These are phyloP conservation scores for Brienomyrus longianalis DNA, from an alignment of 2,113 vertebrate genomes.

Conservation along the genomic window DNA sequence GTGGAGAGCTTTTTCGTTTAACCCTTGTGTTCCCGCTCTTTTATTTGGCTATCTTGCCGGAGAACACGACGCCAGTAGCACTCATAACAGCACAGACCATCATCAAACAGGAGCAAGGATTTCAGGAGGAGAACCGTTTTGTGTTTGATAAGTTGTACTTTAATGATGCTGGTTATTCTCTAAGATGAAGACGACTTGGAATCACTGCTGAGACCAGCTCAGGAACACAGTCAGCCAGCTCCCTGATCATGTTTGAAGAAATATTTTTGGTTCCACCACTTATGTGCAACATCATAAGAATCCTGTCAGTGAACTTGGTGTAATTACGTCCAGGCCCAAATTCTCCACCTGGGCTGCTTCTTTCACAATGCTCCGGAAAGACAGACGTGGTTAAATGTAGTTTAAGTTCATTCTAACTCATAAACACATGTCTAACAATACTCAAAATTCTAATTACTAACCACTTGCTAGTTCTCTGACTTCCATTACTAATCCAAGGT, in stretches of 20 bases:
- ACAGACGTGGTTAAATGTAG: not conserved
- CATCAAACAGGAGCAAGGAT: not conserved
- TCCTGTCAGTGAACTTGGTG: not conserved
- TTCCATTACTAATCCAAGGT: not conserved
- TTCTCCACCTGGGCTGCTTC: not conserved
- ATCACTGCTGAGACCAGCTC: not conserved
- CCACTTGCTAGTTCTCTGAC: not conserved
- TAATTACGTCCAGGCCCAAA: not conserved
- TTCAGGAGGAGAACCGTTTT: not conserved
- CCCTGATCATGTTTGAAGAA: not conserved
- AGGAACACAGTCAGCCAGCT: not conserved
- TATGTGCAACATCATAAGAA: not conserved
- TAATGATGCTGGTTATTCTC: not conserved
- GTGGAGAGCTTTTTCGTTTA: conserved; percentile 37
- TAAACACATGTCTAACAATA: not conserved
- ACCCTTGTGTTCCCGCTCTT: conserved; percentile 27
- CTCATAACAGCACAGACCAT: too few relatives aligned
- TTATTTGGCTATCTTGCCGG: conserved; percentile 1
- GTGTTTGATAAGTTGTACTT: not conserved
- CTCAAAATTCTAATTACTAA: not conserved
- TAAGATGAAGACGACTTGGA: not conserved
- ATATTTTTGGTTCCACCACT: not conserved
- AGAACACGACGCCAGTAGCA: not conserved
- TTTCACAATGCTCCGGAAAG: not conserved
- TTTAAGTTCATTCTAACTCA: not conserved